Base-by-base conservation (phyloP, 1,140 invertebrate species). In the Tetramorium parvispinum region DNA sequence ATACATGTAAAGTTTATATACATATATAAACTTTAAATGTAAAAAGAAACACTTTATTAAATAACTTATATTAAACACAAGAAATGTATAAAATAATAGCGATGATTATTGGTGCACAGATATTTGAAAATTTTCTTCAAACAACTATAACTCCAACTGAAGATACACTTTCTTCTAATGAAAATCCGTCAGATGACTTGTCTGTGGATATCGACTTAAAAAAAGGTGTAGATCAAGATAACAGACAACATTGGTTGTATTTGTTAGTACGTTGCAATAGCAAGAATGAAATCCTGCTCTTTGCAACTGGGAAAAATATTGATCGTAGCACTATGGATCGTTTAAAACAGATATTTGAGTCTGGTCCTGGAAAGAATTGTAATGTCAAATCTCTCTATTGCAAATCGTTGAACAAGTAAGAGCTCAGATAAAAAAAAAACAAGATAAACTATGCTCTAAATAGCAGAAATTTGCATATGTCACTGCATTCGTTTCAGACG, bases 311-410 rank as follows among this genome's bases (percentile, higher is more conserved):
- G 8, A 94, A 93, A 85, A 94, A 94, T 79, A 92, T 95, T 43
- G 92, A 40, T 86, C 85, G 89, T 0, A 59, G 77, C 3, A 91
- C 94, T 0, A 94, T 95, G 93, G 92, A 94, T 57, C 91, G 86
- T 77, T 91, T 95, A 55, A 95, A 94, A 57, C 87, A 92, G 37
- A 85, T 93, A 1, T 95, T 91, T 83, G 92, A 94, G 77, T 92
- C 76, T 73, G 94, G 94, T 40, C 40, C 89, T 8, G 95, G 95
- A 75, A 94, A 93, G 46, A 90, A 94, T 86, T 94, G 93, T 71
- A 95, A 95, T 63, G 94, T 95, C 1, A 95, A 95, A 73, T 95
- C 94, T 21, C 86, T 95, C 13, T 95, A 95, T 85, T 95, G 94
- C 83, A 95, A 95, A 88, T 92, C 93, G 6, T 91, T 94, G 13